phyloP scores from a whole-genome alignment of 1,140 invertebrate species.

The Rhopalosiphum maidis region DNA sequence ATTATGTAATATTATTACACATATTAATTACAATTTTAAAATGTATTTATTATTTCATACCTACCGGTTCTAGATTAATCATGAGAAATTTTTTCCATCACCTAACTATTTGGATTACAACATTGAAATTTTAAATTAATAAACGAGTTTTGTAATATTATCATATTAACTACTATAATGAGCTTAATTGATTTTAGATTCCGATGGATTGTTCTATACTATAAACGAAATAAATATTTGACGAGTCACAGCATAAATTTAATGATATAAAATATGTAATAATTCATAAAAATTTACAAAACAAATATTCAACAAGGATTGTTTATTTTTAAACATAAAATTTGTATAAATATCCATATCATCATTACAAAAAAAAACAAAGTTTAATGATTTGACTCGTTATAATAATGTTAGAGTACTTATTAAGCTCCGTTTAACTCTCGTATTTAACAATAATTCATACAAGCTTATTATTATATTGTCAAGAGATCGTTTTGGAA shows the following conservation, averaged over 20 bases:
- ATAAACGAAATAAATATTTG: background rate
- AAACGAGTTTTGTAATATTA: background rate
- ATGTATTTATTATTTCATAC: background rate
- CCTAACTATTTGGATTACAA: background rate
- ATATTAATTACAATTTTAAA: background rate
- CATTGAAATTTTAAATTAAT: too few species aligned
- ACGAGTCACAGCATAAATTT: background rate
- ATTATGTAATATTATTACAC: too few species aligned
- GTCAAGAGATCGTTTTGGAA: background rate
- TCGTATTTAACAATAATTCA: background rate
- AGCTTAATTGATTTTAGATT: background rate
- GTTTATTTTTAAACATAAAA: background rate
- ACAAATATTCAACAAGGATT: background rate
- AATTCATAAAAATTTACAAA: background rate
- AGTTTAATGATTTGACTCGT: background rate
- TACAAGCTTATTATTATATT: background rate
- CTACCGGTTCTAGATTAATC: background rate
- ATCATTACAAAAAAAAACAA: background rate
- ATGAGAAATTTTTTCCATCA: background rate
- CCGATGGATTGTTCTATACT: background rate
- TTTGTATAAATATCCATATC: background rate
- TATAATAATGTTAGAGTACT: background rate
- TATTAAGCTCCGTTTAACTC: background rate
- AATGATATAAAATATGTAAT: background rate
- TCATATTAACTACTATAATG: background rate